Evolutionary conservation across 2,797 vertebrate species (phyloP).

Genomic region (Manis pentadactyla): DNA sequence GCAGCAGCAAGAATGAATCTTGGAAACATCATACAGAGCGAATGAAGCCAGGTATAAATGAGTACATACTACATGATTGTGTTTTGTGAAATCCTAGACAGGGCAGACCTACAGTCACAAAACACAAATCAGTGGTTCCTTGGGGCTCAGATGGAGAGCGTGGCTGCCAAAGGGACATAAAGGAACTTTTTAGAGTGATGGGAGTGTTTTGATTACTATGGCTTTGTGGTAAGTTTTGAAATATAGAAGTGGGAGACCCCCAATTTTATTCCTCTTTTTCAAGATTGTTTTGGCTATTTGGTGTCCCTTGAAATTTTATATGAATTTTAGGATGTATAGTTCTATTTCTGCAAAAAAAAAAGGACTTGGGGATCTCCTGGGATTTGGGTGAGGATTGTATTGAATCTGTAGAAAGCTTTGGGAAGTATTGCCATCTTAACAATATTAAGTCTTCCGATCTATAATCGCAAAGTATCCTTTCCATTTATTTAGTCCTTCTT

Average conservation of each 20-base stretch:
- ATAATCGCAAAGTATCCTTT: not conserved
- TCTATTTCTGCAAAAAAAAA: not conserved
- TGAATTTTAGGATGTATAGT: constrained; percentile 32
- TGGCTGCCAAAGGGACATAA: not conserved
- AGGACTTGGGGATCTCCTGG: not conserved
- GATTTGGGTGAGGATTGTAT: not conserved
- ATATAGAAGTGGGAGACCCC: not conserved
- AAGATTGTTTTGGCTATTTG: not conserved
- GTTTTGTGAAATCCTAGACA: constrained; percentile 1
- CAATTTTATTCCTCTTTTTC: not conserved
- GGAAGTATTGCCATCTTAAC: not conserved
- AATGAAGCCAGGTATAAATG: constrained; percentile 13
- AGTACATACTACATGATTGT: not conserved
- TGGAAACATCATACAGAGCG: not conserved
- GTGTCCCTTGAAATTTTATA: not conserved
- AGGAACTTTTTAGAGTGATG: not conserved
- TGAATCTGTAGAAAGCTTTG: not conserved
- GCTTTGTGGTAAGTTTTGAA: not conserved
- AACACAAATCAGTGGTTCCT: not conserved
- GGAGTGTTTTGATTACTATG: not conserved
- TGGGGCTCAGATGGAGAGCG: not conserved
- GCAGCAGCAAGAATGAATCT: not conserved
- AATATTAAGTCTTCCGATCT: not conserved
- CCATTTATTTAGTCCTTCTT: not conserved
- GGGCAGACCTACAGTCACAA: not conserved